Conservation (phyloP, 2,113 vertebrate species). For the Micronisus gabar region DNA sequence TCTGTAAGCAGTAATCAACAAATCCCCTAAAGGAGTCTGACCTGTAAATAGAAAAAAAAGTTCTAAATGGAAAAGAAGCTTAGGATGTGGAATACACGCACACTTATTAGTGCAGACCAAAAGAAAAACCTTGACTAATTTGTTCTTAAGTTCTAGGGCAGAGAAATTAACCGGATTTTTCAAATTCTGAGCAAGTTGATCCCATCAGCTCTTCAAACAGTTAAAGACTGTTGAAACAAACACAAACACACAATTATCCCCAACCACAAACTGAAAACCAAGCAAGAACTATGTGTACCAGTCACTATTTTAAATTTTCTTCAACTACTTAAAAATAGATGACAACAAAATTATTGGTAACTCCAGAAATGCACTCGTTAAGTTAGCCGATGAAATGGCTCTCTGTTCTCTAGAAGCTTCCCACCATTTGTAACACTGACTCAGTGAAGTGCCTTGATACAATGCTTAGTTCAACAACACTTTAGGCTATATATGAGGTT, state of each 20-base stretch:
- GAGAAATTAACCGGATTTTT: background rate
- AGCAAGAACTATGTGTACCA: background rate
- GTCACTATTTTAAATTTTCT: background rate
- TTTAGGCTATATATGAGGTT: background rate
- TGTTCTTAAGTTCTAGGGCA: background rate
- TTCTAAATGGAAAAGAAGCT: background rate
- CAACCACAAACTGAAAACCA: background rate
- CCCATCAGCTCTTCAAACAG: background rate
- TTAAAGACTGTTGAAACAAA: background rate
- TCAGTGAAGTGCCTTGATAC: background rate
- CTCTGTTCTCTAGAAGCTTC: background rate
- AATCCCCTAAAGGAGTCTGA: slow-evolving; percentile 95
- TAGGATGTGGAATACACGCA: background rate
- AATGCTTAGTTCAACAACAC: background rate
- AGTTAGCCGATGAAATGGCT: background rate
- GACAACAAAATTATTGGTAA: background rate
- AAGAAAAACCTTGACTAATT: background rate
- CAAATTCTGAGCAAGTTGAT: background rate
- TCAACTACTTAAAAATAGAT: background rate
- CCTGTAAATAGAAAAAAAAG: slow-evolving; percentile 69
- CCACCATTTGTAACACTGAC: background rate
- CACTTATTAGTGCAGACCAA: background rate
- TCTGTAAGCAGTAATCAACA: slow-evolving; percentile 99
- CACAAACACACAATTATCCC: background rate
- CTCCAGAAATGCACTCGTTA: background rate